These are phyloP conservation scores for Ictidomys tridecemlineatus DNA, from an alignment of 2,113 vertebrate species.

Conservation along the genomic window DNA sequence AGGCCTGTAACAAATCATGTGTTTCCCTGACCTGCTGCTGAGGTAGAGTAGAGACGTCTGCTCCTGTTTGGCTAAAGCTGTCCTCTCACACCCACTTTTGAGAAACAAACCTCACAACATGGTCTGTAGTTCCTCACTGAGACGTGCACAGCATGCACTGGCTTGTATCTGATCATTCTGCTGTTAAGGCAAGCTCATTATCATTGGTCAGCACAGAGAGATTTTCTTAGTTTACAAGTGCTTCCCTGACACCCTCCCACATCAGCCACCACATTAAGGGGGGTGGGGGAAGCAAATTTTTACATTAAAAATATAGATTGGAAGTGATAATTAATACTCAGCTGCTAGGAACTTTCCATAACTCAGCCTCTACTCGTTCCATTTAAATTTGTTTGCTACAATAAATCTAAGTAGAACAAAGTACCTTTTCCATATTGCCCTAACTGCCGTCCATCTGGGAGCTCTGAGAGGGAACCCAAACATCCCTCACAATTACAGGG, in stretches of 20 bases:
- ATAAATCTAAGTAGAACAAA: neutral
- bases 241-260: neutral
- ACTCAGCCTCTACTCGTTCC: neutral
- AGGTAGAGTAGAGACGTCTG: neutral
- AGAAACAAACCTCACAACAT: neutral
- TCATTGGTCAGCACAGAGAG: neutral
- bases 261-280: neutral
- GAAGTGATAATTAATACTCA: neutral
- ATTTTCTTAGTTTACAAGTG: neutral
- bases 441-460: neutral
- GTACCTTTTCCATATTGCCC: neutral
- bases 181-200: neutral
- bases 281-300: neutral
- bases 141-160: rapidly evolving
- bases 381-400: neutral
- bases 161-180: neutral
- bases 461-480: neutral
- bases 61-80: neutral
- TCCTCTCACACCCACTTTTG: neutral
- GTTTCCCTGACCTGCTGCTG: neutral
- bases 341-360: neutral
- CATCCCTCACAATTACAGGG: neutral
- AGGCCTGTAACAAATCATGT: neutral
- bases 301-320: neutral
- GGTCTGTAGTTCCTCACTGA: neutral